Percentiles rank a stretch among this genome's conserved stretches.
phyloP scores from a whole-genome alignment of 2,113 vertebrate species.

The Mustelus asterias region DNA sequence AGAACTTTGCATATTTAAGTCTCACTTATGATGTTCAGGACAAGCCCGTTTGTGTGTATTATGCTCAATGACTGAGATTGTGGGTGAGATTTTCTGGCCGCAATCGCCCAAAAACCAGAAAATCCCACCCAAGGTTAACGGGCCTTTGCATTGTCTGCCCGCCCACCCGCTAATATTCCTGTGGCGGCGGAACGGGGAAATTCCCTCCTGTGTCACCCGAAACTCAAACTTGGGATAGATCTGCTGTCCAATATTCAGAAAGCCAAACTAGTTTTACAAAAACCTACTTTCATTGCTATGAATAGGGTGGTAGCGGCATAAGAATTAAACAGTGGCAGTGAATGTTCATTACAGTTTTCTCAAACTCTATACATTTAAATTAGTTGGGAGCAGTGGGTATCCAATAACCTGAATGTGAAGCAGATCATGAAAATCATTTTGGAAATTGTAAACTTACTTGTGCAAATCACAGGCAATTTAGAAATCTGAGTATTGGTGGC shows the following conservation, averaged over 20 bases:
- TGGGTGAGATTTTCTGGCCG: too few relatives aligned
- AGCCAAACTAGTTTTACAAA: neutral
- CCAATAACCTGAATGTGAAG: neutral
- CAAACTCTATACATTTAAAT: neutral
- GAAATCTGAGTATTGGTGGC: neutral
- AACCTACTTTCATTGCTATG: neutral
- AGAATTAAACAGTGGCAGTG: neutral
- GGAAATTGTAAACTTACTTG: neutral
- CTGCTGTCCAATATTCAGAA: neutral
- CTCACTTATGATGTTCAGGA: neutral
- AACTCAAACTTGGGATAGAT: neutral
- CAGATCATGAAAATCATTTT: neutral
- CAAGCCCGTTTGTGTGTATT: neutral
- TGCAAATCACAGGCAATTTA: neutral
- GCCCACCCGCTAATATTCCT: too few relatives aligned
- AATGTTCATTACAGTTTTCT: neutral
- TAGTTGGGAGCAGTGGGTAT: neutral
- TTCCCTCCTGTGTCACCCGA: neutral
- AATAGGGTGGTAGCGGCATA: neutral
- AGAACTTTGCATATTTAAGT: neutral
- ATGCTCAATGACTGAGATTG: neutral
- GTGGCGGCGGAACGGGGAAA: too few relatives aligned
- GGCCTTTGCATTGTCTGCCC: too few relatives aligned
- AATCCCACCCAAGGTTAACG: too few relatives aligned
- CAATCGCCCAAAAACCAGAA: too few relatives aligned